Base-by-base conservation (phyloP, 2,797 vertebrate species). In the Emydoidea blandingii region DNA sequence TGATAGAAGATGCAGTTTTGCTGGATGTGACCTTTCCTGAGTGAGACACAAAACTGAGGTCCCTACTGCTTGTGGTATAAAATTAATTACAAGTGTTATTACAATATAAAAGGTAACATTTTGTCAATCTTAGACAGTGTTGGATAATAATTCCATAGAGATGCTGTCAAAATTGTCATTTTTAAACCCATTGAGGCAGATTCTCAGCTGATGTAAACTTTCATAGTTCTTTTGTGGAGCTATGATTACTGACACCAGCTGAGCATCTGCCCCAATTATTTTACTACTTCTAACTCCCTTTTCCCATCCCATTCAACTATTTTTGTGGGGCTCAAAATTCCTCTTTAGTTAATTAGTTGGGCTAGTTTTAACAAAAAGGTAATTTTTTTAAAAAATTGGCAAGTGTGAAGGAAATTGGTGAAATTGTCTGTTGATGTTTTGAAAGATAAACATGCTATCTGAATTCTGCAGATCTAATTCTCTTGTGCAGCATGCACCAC, bases 171-270 rank as follows among this genome's bases (percentile, higher is more conserved):
- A 95, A 86, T 62, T 89, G 5, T 56, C 90, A 11, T 7, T 92
- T 95, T 87, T 86, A 52, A 72, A 83, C 85, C 90, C 88, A 95
- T 62, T 88, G 31, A 1, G 92, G 14, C 52, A 95, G 44, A 47
- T 92, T 91, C 81, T 86, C 1, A 2, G 59, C 82, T 93, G 65
- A 83, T 95, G n/a, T 62, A 86, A 81, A 87, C 74, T 89, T 93
- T 83, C 93, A 92, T 72, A 68, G 68, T 89, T 95, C 52, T 96
- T 23, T 90, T 95, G 95, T 92, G 79, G 79, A 87, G 79, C 82
- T 95, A 74, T 83, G 31, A 9, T 96, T 92, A 72, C 44, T 92
- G 50, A 86, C 59, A 92, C 31, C 74, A 81, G 25, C n/a, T 76
- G 41, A 54, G 90, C 68, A 78, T 91, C 76, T 95, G 8, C 85